A percentile compares a stretch with the other conserved stretches of the same genome.
phyloP scores from a whole-genome alignment of 1,140 invertebrate species.

The Drosophila prosaltans region DNA sequence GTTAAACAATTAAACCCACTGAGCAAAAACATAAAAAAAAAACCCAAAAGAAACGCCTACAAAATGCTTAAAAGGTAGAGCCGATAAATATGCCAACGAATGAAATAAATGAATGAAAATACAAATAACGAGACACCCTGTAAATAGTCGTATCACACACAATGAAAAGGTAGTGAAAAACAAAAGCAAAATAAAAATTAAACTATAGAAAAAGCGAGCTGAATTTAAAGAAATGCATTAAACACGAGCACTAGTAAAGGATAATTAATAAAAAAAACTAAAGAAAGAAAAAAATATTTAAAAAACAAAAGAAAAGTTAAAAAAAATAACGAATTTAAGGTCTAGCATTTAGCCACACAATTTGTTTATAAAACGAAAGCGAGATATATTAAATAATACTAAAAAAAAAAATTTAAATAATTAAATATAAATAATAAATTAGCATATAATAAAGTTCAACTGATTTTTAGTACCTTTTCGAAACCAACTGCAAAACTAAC shows the following conservation, averaged over 20 bases:
- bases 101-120: constrained; percentile 33
- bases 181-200: background rate
- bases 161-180: constrained; percentile 41
- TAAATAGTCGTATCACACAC: constrained; percentile 59
- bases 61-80: constrained; percentile 57
- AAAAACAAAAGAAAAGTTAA: constrained; percentile 40
- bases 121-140: constrained; percentile 53
- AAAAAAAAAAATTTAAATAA: constrained; percentile 27
- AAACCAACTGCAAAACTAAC: constrained; percentile 48
- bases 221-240: constrained; percentile 54
- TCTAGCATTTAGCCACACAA: constrained; percentile 75
- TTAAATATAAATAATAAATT: constrained; percentile 48
- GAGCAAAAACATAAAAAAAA: constrained; percentile 54
- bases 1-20: constrained; percentile 74
- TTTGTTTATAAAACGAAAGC: constrained; percentile 76
- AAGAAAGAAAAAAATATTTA: constrained; percentile 11
- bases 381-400: constrained; percentile 24
- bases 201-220: constrained; percentile 57
- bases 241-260: constrained; percentile 25
- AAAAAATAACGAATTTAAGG: constrained; percentile 75
- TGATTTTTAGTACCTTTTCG: constrained; percentile 80
- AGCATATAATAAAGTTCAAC: constrained; percentile 72
- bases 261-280: background rate
- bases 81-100: constrained; percentile 66
- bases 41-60: constrained; percentile 41